Conservation (phyloP, 2,888 invertebrate genomes). For the Campoplex capitator region DNA sequence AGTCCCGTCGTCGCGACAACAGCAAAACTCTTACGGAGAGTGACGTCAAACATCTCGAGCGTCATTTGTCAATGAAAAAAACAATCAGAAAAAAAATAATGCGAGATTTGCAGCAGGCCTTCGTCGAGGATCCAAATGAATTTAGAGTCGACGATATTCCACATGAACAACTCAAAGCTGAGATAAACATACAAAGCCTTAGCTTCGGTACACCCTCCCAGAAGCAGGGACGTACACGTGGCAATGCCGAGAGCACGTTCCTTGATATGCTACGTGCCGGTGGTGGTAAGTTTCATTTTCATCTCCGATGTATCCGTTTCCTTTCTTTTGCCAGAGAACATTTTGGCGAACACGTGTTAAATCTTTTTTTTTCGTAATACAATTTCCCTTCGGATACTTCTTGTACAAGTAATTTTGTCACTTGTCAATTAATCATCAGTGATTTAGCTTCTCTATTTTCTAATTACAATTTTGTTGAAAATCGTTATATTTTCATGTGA, state of each 20-base stretch:
- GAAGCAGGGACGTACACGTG: constrained; percentile 85
- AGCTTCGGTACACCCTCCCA: constrained; percentile 86
- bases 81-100: constrained; percentile 94
- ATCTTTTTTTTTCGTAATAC: neutral
- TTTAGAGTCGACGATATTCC: constrained; percentile 90
- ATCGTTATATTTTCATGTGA: neutral
- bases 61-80: constrained; percentile 95
- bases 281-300: constrained; percentile 75
- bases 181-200: constrained; percentile 89
- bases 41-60: constrained; percentile 91
- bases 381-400: neutral
- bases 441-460: no score
- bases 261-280: constrained; percentile 89
- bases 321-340: no score
- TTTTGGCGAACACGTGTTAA: neutral
- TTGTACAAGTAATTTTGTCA: neutral
- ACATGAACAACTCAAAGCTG: constrained; percentile 89
- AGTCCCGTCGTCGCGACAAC: constrained; percentile 89
- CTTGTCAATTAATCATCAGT: neutral
- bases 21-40: constrained; percentile 89
- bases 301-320: neutral
- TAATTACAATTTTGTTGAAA: neutral
- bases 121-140: constrained; percentile 90
- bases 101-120: constrained; percentile 92
- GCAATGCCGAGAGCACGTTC: constrained; percentile 87